Base-by-base conservation (phyloP, 1,140 invertebrate species). In the Centruroides sculpturatus region DNA sequence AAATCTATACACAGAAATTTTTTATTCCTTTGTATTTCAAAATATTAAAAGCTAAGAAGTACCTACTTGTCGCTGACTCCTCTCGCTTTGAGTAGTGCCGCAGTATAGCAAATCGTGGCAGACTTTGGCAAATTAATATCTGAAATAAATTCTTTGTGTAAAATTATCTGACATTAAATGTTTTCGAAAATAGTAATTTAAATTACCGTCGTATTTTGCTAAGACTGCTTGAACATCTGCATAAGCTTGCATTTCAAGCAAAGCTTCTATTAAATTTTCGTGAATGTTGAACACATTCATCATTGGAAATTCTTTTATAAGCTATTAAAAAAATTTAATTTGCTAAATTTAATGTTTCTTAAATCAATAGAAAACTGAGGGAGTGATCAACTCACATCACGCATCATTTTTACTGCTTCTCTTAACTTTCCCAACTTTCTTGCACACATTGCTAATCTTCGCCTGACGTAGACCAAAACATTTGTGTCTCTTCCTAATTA, bases 271-370 rank as follows among this genome's bases (percentile, higher is more conserved):
- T 51, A 99, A 77, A 78, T 98, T 99, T 78, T 99, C 95, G 74
- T 98, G 95, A 57, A 97, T 90, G 71, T 94, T 92, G 60, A 98
- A 81, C 48, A 94, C 86, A 75, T 90, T 93, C 83, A 97, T 87
- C 68, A 94, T 92, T n/a, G 89, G 87, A 68, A 94, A 92, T 79
- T 98, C 95, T 78, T 97, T 97, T 35, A 93, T 92, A 54, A 98
- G 76, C 83, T 85, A 72, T 53, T 8, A 5, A 41, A 41, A 41
- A 41, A 41, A 41, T 1, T 8, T 5, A 23, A 23, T 23, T 23
- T 23, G 23, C 23, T 23, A 23, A 23, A 23, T 23, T 23, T 23
- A 23, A 23, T 23, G 23, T 41, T 55, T 12, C 54, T 55, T 55
- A 34, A 10, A 55, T 55, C 54, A 55, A 11, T 47, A 51, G 5